A percentile compares a stretch with the other conserved stretches of the same genome.
These are phyloP conservation scores for Monoplex corrugatus DNA, from an alignment of 2,888 invertebrate genomes.

Conservation along the genomic window DNA sequence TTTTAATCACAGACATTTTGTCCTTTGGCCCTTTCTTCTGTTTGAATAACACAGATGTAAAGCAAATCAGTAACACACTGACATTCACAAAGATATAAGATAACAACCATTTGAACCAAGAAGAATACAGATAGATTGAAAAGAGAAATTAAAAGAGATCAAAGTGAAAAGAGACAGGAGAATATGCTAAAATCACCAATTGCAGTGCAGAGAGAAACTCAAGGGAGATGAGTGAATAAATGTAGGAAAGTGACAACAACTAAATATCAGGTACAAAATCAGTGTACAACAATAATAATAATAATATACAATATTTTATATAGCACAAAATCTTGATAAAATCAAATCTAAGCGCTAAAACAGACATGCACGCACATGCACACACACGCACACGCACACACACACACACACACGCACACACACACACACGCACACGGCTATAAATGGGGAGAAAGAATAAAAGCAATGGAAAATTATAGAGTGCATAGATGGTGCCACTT, in stretches of 20 bases:
- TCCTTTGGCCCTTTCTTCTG: neutral
- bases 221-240: too few relatives aligned
- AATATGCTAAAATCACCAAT: neutral
- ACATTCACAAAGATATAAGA: neutral
- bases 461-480: too few relatives aligned
- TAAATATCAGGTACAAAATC: neutral
- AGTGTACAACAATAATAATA: neutral
- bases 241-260: too few relatives aligned
- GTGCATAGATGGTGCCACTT: too few relatives aligned
- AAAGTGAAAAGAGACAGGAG: neutral
- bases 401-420: too few relatives aligned
- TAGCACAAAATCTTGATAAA: too few relatives aligned
- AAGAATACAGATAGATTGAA: neutral
- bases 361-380: too few relatives aligned
- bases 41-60: neutral
- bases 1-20: neutral
- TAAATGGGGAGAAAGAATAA: too few relatives aligned
- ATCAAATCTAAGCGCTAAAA: too few relatives aligned
- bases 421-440: too few relatives aligned
- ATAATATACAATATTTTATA: neutral
- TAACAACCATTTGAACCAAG: neutral
- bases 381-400: too few relatives aligned
- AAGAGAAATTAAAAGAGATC: neutral
- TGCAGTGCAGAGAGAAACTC: neutral
- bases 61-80: neutral